These are phyloP conservation scores for Megaleporinus macrocephalus DNA, from an alignment of 2,113 vertebrate genomes.

Conservation along the genomic window DNA sequence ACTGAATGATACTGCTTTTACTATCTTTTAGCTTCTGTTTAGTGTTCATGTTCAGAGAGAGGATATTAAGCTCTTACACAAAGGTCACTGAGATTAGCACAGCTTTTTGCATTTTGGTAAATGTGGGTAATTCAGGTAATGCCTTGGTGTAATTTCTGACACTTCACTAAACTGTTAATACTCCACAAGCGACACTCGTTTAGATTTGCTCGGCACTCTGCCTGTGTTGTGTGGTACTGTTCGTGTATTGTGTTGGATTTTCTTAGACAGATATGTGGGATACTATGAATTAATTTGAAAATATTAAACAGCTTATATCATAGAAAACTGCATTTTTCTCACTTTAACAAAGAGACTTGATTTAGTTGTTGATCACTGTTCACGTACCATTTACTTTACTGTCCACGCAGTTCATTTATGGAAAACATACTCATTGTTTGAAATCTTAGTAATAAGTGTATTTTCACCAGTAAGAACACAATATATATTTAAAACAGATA, in stretches of 20 bases:
- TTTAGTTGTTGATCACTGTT: too few species aligned
- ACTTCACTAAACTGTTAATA: constrained; percentile 1
- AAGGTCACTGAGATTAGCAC: not conserved
- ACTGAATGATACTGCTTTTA: constrained; percentile 2
- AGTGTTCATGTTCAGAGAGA: not conserved
- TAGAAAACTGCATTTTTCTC: too few species aligned
- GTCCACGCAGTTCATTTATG: too few species aligned
- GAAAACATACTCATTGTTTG: too few species aligned
- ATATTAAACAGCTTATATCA: too few species aligned
- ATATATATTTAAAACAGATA: too few species aligned
- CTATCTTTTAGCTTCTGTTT: not conserved
- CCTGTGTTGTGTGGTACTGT: not conserved
- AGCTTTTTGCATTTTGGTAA: not conserved
- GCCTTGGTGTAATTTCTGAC: not conserved
- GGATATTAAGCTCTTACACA: not conserved
- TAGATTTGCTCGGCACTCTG: not conserved
- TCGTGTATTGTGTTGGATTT: not conserved
- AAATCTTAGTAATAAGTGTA: too few species aligned
- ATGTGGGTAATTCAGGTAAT: not conserved
- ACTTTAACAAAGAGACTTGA: too few species aligned
- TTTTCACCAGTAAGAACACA: too few species aligned
- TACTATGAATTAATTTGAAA: too few species aligned
- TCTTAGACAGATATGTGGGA: too few species aligned
- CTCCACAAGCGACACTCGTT: not conserved
- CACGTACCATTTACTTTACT: too few species aligned